Evolutionary conservation across 2,888 invertebrate species (phyloP), one percentile per base, ranked within the genome.

Genomic region (Drosophila yooni): DNA sequence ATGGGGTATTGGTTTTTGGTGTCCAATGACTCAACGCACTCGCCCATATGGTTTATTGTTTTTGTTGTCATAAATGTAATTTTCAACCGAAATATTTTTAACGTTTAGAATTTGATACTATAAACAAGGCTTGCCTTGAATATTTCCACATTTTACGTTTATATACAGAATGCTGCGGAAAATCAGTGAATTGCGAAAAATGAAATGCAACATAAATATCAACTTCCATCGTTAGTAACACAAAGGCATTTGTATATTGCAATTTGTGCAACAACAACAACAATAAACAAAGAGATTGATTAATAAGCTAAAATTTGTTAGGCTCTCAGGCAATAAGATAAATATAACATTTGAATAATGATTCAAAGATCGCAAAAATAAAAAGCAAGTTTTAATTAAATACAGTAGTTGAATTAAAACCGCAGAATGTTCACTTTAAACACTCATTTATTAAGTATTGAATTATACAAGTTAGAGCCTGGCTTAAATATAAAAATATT

Each of bases 1-100:
- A 79, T 29, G 6, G 78, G 78, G 64, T 79, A 79, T 33, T 43
- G 66, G 63, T 72, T 76, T 29, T 34, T 63, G 48, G 51, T 43
- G 11, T 71, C 62, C 31, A 33, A 18, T 36, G n/a, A 2, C 2
- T 11, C 53, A 5, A 3, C 11, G 21, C 25, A 15, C 34, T 53
- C 34, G n/a, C 2, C 40, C 6, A 15, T 31, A 5, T 63, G 18
- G 25, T 4, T 38, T 29, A 31, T 18, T 6, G 15, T 62, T 52
- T 25, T 63, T 59, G 13, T 10, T 48, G 10, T 59, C 51, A 61
- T 72, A 68, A 75, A 66, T 54, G 29, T 29, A 78, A 71, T 60
- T 74, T 61, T 18, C 54, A 38, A 36, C 60, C 48, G 18, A 76
- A 63, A 10, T 5, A 60, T 27, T 53, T 10, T 29, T 36, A 46